Percentiles rank a stretch among this genome's conserved stretches.
Conservation (phyloP, 2,888 invertebrate genomes). For the Empis stercorea region DNA sequence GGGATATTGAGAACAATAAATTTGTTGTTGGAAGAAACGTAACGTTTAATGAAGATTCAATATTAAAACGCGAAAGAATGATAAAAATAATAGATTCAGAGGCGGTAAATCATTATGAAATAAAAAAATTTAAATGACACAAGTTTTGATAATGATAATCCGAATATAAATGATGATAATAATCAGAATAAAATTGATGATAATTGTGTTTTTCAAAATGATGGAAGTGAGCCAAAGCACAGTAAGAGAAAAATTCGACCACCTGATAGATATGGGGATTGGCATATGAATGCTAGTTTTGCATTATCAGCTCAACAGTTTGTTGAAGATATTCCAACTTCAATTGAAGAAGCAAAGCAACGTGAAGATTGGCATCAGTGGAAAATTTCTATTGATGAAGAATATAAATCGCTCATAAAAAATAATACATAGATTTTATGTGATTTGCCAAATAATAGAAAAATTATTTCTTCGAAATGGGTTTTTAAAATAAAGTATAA, state of each 20-base stretch:
- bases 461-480: conserved; percentile 5
- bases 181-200: too few species aligned
- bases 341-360: conserved; percentile 6
- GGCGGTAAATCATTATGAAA: too few species aligned
- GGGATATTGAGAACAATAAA: too few species aligned
- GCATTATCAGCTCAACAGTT: conserved; percentile 5
- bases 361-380: conserved; percentile 3
- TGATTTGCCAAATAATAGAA: conserved; percentile 4
- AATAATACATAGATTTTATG: conserved; percentile 13
- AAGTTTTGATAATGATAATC: not conserved
- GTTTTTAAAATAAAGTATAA: conserved; percentile 6
- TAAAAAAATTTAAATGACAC: too few species aligned
- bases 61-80: too few species aligned
- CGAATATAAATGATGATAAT: not conserved
- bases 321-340: conserved; percentile 4
- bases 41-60: too few species aligned
- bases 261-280: too few species aligned
- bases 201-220: too few species aligned
- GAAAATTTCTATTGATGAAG: conserved; percentile 12
- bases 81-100: too few species aligned
- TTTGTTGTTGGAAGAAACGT: too few species aligned
- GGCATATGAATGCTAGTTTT: not conserved
- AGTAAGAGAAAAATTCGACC: too few species aligned
- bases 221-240: too few species aligned
- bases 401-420: conserved; percentile 12